Conservation (phyloP, 2,797 vertebrate species). For the Cyclopterus lumpus region DNA sequence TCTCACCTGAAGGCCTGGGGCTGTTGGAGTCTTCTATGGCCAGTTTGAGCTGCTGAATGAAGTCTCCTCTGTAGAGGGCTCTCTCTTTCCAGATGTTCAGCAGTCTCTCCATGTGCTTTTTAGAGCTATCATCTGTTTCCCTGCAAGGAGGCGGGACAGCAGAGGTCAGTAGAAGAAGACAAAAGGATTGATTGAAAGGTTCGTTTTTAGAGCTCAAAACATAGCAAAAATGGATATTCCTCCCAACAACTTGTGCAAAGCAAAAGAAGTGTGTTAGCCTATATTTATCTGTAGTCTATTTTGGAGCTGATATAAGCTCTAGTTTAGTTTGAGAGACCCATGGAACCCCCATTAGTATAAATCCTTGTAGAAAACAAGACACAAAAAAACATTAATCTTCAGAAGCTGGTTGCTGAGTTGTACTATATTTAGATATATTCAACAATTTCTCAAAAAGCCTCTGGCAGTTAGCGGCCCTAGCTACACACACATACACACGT, state of each 20-base stretch:
- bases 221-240: neutral
- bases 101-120: constrained; percentile 95
- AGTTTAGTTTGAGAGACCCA: neutral
- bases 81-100: constrained; percentile 99
- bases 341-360: neutral
- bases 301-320: neutral
- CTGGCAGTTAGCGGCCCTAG: neutral
- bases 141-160: constrained; percentile 69
- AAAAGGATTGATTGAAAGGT: neutral
- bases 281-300: no score
- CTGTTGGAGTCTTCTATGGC: constrained; percentile 96
- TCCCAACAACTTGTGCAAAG: neutral
- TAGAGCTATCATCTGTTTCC: constrained; percentile 93
- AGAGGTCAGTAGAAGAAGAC: neutral
- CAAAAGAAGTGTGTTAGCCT: neutral
- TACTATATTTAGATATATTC: neutral
- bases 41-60: constrained; percentile 96
- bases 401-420: neutral
- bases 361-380: neutral
- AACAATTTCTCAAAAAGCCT: neutral
- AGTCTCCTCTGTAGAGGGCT: constrained; percentile 93
- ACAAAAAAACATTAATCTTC: no score
- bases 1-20: constrained; percentile 89
- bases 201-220: neutral
- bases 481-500: neutral